Base-by-base conservation (phyloP, 1,140 invertebrate genomes). In the Drosophila kikkawai region DNA sequence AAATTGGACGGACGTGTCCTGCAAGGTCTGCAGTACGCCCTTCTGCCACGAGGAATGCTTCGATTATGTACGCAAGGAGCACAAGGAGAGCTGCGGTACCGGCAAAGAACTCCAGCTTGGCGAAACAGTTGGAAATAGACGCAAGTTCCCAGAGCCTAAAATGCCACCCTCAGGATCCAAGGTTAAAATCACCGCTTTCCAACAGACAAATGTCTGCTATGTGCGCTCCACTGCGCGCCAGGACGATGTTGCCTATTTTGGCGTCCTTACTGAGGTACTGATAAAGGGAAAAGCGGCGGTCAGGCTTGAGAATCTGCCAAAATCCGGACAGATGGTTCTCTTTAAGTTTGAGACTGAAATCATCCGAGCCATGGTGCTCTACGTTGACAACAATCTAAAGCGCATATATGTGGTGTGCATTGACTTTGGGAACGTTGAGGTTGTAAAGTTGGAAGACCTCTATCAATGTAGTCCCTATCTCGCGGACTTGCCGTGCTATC, bases 361-460 rank as follows among this genome's bases (percentile, higher is more conserved):
- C 17, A 41, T 64, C 7, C 81, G 91, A 3, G 91, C 91, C 36
- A 64, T 92, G 60, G 78, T 92, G 11, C 59, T 92, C 0, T 79
- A 84, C 51, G 55, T 69, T 8, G 79, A 82, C 4, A 50, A 82
- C 4, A 50, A 90, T 63, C 42, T 56, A 0, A 29, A 75, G 0
- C 53, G 48, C 29, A 87, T 92, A 9, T 83, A 76, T 56, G 63
- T 92, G 17, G 75, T 84, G 13, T 91, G 75, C 47, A 67, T 92
- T 1, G 91, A 92, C 44, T 92, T 58, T 56, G 91, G 91, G 1
- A 92, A 77, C 55, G 50, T 92, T 19, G 91, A 91, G 47, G 37
- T 79, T 11, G 58, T 69, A 32, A 34, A 55, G 7, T 12, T 91
- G 7, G 58, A 77, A 2, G 53, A 70, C 26, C 71, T 92, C 0